Conservation (phyloP, 2,797 vertebrate species). For the Melanotaenia pygmaea region DNA sequence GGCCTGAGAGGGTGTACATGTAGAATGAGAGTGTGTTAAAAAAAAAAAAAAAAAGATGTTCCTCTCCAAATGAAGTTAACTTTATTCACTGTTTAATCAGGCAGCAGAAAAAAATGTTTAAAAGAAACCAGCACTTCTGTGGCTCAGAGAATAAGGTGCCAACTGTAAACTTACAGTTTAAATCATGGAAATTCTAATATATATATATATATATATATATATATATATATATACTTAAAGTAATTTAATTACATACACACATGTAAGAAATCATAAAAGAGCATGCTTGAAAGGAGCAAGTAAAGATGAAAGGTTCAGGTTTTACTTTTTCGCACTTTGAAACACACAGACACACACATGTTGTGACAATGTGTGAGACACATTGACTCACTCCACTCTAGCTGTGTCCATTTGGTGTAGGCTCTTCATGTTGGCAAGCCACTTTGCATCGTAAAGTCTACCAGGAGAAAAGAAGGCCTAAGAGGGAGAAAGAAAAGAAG, state of each 20-base stretch:
- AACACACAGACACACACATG: neutral
- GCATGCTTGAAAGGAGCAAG: slow-evolving; percentile 9
- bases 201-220: neutral
- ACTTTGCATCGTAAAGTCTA: slow-evolving; percentile 44
- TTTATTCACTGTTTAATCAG: slow-evolving; percentile 44
- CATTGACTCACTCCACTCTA: slow-evolving; percentile 56
- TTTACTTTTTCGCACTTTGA: slow-evolving; percentile 9
- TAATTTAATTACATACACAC: neutral
- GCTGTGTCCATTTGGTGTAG: slow-evolving; percentile 43
- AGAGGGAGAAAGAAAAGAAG: slow-evolving; percentile 13
- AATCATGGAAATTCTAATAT: neutral
- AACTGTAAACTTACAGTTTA: neutral
- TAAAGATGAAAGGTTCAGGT: slow-evolving; percentile 13
- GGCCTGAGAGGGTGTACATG: slow-evolving; percentile 67
- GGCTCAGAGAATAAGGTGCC: slow-evolving; percentile 3
- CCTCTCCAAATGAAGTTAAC: slow-evolving; percentile 54
- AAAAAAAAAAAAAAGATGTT: slow-evolving; percentile 39
- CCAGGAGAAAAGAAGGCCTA: slow-evolving; percentile 38
- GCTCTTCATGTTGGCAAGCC: slow-evolving; percentile 39
- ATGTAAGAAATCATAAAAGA: neutral
- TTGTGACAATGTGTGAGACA: slow-evolving; percentile 31
- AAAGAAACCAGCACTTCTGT: slow-evolving; percentile 7
- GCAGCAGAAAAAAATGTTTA: neutral
- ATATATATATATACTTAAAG: neutral
- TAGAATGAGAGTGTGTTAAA: slow-evolving; percentile 42